A percentile compares a stretch with the other conserved stretches of the same genome.
Evolutionary conservation across 2,797 vertebrate species (phyloP).

Genomic region (Hipposideros larvatus): DNA sequence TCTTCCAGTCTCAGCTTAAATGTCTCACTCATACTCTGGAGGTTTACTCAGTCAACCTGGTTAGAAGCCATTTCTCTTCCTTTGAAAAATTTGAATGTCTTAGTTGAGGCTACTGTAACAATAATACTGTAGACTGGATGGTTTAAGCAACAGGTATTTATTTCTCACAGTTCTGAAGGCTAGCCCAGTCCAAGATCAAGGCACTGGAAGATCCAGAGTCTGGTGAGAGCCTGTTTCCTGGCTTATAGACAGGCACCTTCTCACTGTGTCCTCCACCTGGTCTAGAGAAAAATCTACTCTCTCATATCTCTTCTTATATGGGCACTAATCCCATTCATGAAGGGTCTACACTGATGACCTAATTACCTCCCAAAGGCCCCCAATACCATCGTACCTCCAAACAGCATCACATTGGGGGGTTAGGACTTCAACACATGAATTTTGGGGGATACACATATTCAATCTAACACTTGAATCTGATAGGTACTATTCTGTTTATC

Average conservation of each 20-base stretch:
- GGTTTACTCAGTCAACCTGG: neutral
- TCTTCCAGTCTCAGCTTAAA: neutral
- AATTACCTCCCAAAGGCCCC: neutral
- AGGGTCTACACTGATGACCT: neutral
- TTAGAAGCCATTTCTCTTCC: neutral
- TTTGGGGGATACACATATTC: neutral
- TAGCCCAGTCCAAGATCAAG: neutral
- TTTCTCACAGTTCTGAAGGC: neutral
- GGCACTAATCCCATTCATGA: neutral
- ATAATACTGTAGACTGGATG: neutral
- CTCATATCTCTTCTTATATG: neutral
- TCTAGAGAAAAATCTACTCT: neutral
- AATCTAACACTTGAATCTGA: neutral
- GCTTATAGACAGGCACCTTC: neutral
- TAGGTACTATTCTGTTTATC: neutral
- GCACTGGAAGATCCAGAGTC: neutral
- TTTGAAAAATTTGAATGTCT: conserved; percentile 15
- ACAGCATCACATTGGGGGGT: neutral
- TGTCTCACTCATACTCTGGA: neutral
- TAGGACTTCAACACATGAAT: neutral
- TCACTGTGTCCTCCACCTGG: neutral
- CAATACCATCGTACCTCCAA: neutral
- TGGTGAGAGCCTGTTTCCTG: neutral
- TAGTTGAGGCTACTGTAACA: neutral
- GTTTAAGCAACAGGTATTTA: neutral